phyloP scores from a whole-genome alignment of 2,113 vertebrate genomes.

The Sorex araneus region DNA sequence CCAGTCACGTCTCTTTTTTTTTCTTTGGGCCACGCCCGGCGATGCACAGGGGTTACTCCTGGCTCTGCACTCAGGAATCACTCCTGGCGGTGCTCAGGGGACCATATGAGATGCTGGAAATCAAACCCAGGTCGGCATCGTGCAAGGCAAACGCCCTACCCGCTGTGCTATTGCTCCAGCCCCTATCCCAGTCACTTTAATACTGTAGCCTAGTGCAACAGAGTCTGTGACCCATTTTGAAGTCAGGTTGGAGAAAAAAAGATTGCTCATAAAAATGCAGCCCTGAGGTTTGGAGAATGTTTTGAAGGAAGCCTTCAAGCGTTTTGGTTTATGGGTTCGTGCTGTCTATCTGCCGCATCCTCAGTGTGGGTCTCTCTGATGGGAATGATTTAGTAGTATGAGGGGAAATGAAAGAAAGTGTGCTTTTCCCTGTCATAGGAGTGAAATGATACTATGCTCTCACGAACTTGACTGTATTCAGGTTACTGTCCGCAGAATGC shows the following conservation, averaged over 20 bases:
- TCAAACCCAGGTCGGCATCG: too few relatives aligned
- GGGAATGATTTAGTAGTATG: background rate
- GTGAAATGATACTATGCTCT: background rate
- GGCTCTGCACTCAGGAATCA: too few relatives aligned
- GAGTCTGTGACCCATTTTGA: background rate
- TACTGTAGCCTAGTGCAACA: too few relatives aligned
- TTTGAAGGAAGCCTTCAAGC: background rate
- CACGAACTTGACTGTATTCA: slow-evolving; percentile 1
- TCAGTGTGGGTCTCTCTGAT: background rate
- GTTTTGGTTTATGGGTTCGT: fast-evolving
- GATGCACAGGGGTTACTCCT: too few relatives aligned
- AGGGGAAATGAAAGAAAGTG: too few relatives aligned
- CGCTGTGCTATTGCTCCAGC: too few relatives aligned
- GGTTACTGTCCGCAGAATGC: background rate
- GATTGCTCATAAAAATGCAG: fast-evolving
- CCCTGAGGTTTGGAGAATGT: background rate
- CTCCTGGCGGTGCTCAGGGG: too few relatives aligned
- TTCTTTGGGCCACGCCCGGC: too few relatives aligned
- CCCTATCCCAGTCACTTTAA: too few relatives aligned
- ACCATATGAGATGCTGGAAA: too few relatives aligned
- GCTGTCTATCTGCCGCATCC: background rate
- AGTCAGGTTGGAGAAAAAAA: background rate
- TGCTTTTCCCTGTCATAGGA: background rate
- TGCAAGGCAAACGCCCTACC: too few relatives aligned
- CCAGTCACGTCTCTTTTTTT: too few relatives aligned